phyloP scores from a whole-genome alignment of 2,797 vertebrate species.

The Sebastes iracundus region DNA sequence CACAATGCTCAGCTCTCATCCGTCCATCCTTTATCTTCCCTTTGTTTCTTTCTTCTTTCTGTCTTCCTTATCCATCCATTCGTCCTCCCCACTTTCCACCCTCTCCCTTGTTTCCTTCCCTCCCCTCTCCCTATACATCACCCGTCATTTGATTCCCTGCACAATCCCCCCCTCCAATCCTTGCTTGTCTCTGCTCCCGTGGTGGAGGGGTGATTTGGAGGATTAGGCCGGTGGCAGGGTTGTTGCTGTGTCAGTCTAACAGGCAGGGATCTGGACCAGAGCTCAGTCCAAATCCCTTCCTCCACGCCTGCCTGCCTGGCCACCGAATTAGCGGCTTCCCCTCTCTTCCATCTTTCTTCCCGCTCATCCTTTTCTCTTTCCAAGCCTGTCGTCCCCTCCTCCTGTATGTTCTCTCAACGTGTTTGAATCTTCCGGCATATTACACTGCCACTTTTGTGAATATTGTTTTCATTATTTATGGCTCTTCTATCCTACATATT shows the following conservation, averaged over 20 bases:
- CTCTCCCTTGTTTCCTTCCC: conserved; percentile 6
- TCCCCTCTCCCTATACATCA: conserved; percentile 1
- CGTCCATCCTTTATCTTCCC: conserved; percentile 19
- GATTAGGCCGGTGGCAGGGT: conserved; percentile 76
- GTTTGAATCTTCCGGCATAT: conserved; percentile 3
- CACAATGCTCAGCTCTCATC: conserved; percentile 29
- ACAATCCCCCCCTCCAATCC: conserved; percentile 56
- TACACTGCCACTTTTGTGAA: conserved; percentile 4
- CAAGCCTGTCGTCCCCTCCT: conserved; percentile 22
- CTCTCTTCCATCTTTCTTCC: conserved; percentile 63
- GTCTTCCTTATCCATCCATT: conserved; percentile 2
- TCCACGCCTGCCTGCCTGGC: conserved; percentile 74
- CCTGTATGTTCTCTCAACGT: conserved; percentile 8
- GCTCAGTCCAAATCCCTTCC: conserved; percentile 77
- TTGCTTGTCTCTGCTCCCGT: conserved; percentile 62
- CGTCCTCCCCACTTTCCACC: not conserved
- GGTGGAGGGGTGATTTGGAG: conserved; percentile 75
- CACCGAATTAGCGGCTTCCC: conserved; percentile 55
- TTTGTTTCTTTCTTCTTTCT: conserved; percentile 13
- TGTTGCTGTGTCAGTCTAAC: conserved; percentile 81
- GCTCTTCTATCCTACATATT: not conserved
- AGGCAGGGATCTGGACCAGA: conserved; percentile 77
- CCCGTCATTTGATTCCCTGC: conserved; percentile 45
- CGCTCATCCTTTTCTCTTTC: conserved; percentile 39
- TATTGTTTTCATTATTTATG: conserved; percentile 20